Evolutionary conservation across 2,113 vertebrate species (phyloP).

Genomic region (Thunnus maccoyii): DNA sequence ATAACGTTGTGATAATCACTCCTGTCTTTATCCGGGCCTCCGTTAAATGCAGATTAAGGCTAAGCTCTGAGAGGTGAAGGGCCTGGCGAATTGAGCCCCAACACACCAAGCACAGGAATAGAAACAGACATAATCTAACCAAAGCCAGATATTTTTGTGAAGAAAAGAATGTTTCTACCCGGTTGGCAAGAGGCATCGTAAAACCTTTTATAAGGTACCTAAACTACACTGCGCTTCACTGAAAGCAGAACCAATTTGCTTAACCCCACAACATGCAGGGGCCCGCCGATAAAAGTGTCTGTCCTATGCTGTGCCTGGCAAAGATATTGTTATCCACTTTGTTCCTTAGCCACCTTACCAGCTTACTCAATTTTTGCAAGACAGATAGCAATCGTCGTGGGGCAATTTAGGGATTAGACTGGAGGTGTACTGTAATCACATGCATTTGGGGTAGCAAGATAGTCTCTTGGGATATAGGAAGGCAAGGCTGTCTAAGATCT

Average conservation of each 20-base stretch:
- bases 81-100: constrained; percentile 83
- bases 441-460: constrained; percentile 44
- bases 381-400: constrained; percentile 70
- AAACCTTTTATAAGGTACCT: constrained; percentile 80
- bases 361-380: constrained; percentile 64
- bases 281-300: constrained; percentile 75
- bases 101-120: constrained; percentile 77
- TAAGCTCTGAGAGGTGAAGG: constrained; percentile 83
- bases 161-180: constrained; percentile 79
- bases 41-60: constrained; percentile 83
- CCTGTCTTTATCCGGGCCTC: constrained; percentile 72
- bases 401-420: constrained; percentile 79
- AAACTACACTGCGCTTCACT: constrained; percentile 75
- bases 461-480: constrained; percentile 49
- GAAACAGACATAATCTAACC: constrained; percentile 86
- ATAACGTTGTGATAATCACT: constrained; percentile 75
- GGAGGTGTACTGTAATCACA: constrained; percentile 70
- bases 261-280: constrained; percentile 80
- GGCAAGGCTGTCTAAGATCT: constrained; percentile 37
- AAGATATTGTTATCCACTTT: constrained; percentile 81
- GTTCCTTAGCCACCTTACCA: constrained; percentile 71
- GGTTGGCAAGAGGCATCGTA: constrained; percentile 77
- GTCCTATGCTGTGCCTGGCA: constrained; percentile 68
- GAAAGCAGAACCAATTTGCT: constrained; percentile 86
- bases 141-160: constrained; percentile 82